phyloP scores from a whole-genome alignment of 2,888 invertebrate genomes.

The Rhabditoides inermis region DNA sequence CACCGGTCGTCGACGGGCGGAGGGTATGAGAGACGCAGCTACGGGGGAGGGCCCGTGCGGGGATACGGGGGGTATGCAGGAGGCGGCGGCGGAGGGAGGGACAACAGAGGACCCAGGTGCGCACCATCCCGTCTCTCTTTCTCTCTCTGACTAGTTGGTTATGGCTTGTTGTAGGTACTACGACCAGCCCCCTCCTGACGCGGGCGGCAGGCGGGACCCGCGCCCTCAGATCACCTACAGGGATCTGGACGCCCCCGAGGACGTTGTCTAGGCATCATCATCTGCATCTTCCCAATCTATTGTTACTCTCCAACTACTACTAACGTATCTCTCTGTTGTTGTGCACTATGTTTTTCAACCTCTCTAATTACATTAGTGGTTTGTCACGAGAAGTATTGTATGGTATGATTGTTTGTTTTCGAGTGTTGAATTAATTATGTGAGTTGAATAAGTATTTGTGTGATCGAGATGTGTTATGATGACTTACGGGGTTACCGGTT shows the following conservation, averaged over 20 bases:
- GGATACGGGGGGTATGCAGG: slow-evolving; percentile 19
- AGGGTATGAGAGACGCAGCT: not conserved
- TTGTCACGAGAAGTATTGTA: too few species aligned
- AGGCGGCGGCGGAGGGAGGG: slow-evolving; percentile 42
- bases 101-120: slow-evolving; percentile 1
- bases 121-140: not conserved
- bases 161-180: slow-evolving; percentile 18
- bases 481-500: too few species aligned
- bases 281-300: too few species aligned
- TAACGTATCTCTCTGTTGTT: too few species aligned
- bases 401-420: too few species aligned
- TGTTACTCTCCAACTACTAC: too few species aligned
- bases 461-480: too few species aligned
- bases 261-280: slow-evolving; percentile 55
- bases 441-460: too few species aligned
- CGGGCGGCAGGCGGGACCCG: slow-evolving; percentile 51
- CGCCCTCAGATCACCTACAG: slow-evolving; percentile 77
- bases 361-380: too few species aligned
- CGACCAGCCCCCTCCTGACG: slow-evolving; percentile 11
- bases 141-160: too few species aligned
- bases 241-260: slow-evolving; percentile 78
- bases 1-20: slow-evolving; percentile 1
- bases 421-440: too few species aligned
- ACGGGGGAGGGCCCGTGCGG: slow-evolving; percentile 12
- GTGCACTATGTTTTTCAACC: too few species aligned